A percentile compares a stretch with the other conserved stretches of the same genome.
Conservation (phyloP, 2,797 vertebrate genomes). For the Neoniphon sammara region DNA sequence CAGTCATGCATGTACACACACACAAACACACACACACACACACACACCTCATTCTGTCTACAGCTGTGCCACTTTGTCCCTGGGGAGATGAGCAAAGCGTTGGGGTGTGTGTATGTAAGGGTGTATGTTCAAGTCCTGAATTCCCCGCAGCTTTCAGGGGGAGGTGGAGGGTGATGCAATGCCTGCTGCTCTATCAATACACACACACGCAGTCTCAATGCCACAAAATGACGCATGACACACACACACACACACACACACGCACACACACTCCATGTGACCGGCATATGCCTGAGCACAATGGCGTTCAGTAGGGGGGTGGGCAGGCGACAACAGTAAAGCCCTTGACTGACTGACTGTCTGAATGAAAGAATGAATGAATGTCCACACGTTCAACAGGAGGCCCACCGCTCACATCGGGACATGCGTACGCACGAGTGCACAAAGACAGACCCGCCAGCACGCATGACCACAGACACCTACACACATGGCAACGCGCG, state of each 20-base stretch:
- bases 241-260: constrained; percentile 8
- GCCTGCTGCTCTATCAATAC: no score
- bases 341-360: background rate
- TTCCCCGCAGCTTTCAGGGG: no score
- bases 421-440: constrained; percentile 5
- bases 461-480: background rate
- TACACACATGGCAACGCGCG: background rate
- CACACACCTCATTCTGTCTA: background rate
- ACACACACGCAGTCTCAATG: constrained; percentile 12
- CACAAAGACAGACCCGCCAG: background rate
- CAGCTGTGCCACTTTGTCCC: no score
- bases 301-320: constrained; percentile 19
- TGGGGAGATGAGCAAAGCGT: no score
- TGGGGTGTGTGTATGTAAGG: no score
- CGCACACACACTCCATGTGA: constrained; percentile 18
- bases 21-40: constrained; percentile 10
- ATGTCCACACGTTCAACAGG: constrained; percentile 6
- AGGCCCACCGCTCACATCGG: background rate
- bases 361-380: background rate
- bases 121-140: background rate
- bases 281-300: constrained; percentile 51
- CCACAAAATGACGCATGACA: background rate
- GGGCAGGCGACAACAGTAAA: constrained; percentile 22
- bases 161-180: no score
- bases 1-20: background rate